Evolutionary conservation across 2,888 invertebrate species (phyloP).

Genomic region (Caenorhabditis sp.): DNA sequence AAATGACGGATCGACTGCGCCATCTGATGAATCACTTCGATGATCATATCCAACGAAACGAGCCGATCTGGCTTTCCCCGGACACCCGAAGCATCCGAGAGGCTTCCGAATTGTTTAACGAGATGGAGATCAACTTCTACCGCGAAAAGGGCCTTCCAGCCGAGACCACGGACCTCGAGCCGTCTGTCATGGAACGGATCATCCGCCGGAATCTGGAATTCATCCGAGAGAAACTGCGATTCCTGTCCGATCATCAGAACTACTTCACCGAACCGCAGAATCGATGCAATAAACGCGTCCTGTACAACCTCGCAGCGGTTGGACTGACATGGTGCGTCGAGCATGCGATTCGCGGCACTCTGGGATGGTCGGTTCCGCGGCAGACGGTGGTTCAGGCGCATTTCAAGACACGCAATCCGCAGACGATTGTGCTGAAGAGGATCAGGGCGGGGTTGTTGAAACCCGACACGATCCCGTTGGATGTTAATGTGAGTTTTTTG

Average conservation of each 20-base stretch:
- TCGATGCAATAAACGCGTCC: background rate
- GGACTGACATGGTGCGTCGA: background rate
- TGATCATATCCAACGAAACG: background rate
- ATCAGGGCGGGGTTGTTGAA: background rate
- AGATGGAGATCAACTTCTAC: slow-evolving; percentile 6
- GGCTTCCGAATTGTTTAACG: background rate
- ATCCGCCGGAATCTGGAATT: background rate
- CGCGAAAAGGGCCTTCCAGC: background rate
- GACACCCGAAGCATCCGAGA: slow-evolving; percentile 2
- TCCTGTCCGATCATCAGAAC: background rate
- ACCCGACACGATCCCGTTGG: background rate
- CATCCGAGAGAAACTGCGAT: background rate
- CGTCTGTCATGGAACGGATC: background rate
- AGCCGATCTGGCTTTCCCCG: background rate
- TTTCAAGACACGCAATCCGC: slow-evolving; percentile 11
- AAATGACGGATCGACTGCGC: background rate
- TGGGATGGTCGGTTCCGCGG: background rate
- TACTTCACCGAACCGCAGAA: background rate
- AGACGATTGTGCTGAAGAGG: background rate
- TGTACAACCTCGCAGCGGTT: background rate
- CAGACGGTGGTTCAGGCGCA: background rate
- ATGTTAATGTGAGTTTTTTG: slow-evolving; percentile 13
- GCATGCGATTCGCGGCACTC: background rate
- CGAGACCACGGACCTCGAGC: background rate
- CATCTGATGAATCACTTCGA: slow-evolving; percentile 7